Conservation (phyloP, 2,113 vertebrate species). For the Gopherus evgoodei region DNA sequence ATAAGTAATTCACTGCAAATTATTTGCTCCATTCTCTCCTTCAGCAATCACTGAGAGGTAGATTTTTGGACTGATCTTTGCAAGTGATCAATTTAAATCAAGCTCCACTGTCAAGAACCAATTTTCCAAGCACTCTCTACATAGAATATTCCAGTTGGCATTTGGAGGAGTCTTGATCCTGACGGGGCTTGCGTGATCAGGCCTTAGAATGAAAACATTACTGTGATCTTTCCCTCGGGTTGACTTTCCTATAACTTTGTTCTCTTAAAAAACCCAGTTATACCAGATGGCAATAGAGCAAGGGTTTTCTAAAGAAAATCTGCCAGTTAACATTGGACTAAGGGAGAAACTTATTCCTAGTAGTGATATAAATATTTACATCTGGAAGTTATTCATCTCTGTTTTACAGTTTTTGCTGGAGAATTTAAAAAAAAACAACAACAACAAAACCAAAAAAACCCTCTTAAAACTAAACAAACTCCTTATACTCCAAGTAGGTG, state of each 20-base stretch:
- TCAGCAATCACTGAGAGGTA: neutral
- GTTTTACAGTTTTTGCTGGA: neutral
- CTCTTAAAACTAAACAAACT: neutral
- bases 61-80: neutral
- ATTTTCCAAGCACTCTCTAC: neutral
- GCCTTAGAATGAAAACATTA: neutral
- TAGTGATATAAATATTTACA: neutral
- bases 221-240: neutral
- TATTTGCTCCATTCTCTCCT: neutral
- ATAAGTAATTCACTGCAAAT: neutral
- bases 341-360: neutral
- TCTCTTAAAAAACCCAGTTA: neutral
- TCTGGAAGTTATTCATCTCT: neutral
- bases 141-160: neutral
- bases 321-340: neutral
- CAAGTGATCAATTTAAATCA: neutral
- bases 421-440: neutral
- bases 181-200: neutral
- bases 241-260: neutral
- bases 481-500: neutral
- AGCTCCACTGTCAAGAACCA: neutral
- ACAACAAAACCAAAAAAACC: too few relatives aligned
- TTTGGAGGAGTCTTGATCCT: neutral
- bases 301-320: neutral
- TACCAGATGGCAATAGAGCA: neutral